phyloP scores from a whole-genome alignment of 1,140 invertebrate genomes.

The Xylocopa sonorina region DNA sequence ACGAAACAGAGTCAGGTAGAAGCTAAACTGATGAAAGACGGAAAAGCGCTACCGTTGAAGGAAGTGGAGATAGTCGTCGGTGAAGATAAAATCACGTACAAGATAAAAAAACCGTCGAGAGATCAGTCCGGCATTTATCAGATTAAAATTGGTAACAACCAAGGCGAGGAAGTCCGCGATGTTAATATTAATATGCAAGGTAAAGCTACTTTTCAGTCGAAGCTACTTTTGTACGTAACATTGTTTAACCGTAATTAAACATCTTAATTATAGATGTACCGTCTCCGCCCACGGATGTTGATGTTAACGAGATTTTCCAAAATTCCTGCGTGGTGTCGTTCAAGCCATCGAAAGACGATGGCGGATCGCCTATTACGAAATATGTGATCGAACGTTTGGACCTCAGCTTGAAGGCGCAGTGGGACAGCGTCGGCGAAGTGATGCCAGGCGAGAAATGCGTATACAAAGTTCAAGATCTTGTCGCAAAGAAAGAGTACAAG shows the following conservation, averaged over 20 bases:
- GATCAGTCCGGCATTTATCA: slow-evolving; percentile 92
- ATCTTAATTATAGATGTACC: slow-evolving; percentile 90
- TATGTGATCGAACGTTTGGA: slow-evolving; percentile 98
- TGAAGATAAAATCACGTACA: slow-evolving; percentile 95
- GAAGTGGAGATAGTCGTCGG: slow-evolving; percentile 94
- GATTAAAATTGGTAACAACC: slow-evolving; percentile 92
- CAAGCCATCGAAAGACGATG: slow-evolving; percentile 96
- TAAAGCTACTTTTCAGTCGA: too few relatives aligned
- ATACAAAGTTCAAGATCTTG: slow-evolving; percentile 94
- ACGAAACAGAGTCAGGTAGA: slow-evolving; percentile 93
- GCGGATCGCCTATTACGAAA: slow-evolving; percentile 93
- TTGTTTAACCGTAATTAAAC: too few relatives aligned
- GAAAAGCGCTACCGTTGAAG: slow-evolving; percentile 91
- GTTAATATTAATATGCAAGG: slow-evolving; percentile 93
- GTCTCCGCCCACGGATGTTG: slow-evolving; percentile 91
- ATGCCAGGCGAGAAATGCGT: slow-evolving; percentile 84
- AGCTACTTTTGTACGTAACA: too few relatives aligned
- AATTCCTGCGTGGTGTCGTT: slow-evolving; percentile 95
- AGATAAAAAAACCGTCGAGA: slow-evolving; percentile 93
- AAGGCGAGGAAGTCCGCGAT: slow-evolving; percentile 93
- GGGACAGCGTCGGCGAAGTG: slow-evolving; percentile 92
- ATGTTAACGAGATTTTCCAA: slow-evolving; percentile 95
- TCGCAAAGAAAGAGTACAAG: slow-evolving; percentile 94
- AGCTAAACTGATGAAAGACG: slow-evolving; percentile 94
- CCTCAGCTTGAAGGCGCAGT: slow-evolving; percentile 91